A percentile compares a stretch with the other conserved stretches of the same genome.
phyloP scores from a whole-genome alignment of 2,797 vertebrate genomes.

The Muscicapa comitata region DNA sequence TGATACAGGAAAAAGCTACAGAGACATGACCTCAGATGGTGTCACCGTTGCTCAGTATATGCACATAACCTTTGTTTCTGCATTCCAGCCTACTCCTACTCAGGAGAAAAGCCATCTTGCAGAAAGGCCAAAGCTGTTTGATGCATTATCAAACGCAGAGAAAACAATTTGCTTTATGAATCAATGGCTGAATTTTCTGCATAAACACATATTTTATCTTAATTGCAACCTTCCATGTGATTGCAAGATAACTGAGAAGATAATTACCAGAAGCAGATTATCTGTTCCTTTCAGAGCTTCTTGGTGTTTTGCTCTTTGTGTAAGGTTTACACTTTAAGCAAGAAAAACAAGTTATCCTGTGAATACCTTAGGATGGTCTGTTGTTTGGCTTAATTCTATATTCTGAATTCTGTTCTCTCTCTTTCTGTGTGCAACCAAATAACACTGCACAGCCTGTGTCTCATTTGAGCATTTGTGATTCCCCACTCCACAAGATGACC shows the following conservation, averaged over 20 bases:
- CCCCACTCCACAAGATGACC: neutral
- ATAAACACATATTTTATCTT: neutral
- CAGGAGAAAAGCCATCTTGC: neutral
- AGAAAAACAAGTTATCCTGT: constrained; percentile 9
- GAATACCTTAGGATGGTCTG: neutral
- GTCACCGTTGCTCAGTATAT: neutral
- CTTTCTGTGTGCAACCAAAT: neutral
- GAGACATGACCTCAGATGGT: neutral
- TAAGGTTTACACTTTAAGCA: neutral
- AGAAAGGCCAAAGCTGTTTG: neutral
- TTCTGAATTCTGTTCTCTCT: neutral
- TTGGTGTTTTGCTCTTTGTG: neutral
- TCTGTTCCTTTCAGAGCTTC: neutral
- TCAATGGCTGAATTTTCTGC: neutral
- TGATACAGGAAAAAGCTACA: rapidly evolving
- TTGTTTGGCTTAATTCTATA: neutral
- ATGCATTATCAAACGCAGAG: neutral
- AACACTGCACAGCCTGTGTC: neutral
- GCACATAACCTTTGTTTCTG: neutral
- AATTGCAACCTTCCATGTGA: neutral
- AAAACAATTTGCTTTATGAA: neutral
- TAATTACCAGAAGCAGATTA: constrained; percentile 33
- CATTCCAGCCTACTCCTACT: neutral
- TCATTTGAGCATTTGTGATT: neutral
- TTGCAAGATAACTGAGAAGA: constrained; percentile 14